phyloP scores from a whole-genome alignment of 30 jellyfish, hydroid and myxozoan species.

The Rhopilema esculentum region DNA sequence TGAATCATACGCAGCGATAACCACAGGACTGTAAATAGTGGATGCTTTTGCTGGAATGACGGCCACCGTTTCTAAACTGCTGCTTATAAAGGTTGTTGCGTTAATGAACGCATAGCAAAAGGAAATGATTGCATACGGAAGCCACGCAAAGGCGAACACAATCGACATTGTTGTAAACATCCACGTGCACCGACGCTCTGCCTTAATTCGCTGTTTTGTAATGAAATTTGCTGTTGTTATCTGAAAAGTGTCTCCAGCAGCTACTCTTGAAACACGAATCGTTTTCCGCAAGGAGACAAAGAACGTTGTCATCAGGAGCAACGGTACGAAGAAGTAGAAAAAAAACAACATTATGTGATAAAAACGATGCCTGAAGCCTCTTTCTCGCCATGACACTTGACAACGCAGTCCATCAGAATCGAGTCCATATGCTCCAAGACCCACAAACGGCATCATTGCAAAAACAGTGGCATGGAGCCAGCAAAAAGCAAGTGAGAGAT shows the following conservation, averaged over 20 bases:
- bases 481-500: background rate
- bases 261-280: conserved; percentile 22
- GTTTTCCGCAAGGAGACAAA: conserved; percentile 15
- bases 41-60: conserved; percentile 66
- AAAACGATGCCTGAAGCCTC: background rate
- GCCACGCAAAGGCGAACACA: conserved; percentile 60
- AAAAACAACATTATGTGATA: conserved; percentile 36
- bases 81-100: background rate
- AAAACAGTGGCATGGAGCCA: conserved; percentile 39
- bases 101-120: conserved; percentile 12
- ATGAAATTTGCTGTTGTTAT: background rate
- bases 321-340: conserved; percentile 37
- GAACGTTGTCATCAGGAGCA: conserved; percentile 2
- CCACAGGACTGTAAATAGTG: conserved; percentile 44
- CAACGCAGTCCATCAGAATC: conserved; percentile 37
- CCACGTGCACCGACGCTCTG: conserved; percentile 49
- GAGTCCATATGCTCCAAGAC: conserved; percentile 35
- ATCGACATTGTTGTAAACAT: conserved; percentile 51
- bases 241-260: background rate
- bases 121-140: conserved; percentile 61
- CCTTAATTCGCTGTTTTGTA: conserved; percentile 18
- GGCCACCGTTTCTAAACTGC: conserved; percentile 16
- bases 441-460: conserved; percentile 45
- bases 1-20: conserved; percentile 34
- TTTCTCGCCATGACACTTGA: conserved; percentile 50